Evolutionary conservation across 2,888 invertebrate species (phyloP).

Genomic region (Melolontha melolontha): DNA sequence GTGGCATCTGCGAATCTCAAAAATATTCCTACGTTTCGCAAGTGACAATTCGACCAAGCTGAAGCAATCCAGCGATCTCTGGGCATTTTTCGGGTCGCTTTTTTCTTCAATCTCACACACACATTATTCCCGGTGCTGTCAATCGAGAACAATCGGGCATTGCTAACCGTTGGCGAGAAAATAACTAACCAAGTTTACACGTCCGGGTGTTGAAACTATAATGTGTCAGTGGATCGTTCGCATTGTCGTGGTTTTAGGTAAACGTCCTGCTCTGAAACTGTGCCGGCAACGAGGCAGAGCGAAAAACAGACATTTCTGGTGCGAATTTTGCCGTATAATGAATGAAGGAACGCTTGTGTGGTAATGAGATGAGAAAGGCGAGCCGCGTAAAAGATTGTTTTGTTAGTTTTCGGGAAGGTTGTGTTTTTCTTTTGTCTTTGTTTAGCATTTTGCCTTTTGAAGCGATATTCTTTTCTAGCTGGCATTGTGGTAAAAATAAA

Average conservation of each 20-base stretch:
- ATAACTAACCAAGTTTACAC: conserved; percentile 66
- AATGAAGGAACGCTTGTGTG: conserved; percentile 51
- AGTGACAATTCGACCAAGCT: no score
- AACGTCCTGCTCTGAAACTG: conserved; percentile 23
- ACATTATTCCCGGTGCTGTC: conserved; percentile 58
- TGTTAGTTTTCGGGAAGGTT: conserved; percentile 17
- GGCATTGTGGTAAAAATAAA: no score
- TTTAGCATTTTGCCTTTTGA: no score
- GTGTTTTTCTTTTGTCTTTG: not conserved
- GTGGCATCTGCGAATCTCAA: no score
- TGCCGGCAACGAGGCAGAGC: conserved; percentile 14
- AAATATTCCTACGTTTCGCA: no score
- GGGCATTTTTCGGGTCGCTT: conserved; percentile 54
- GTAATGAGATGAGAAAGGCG: conserved; percentile 52
- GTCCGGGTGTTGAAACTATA: conserved; percentile 62
- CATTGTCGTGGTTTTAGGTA: conserved; percentile 10
- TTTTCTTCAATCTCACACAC: conserved; percentile 8
- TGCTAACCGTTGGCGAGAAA: conserved; percentile 61
- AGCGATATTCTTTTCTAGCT: no score
- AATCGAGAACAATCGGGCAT: conserved; percentile 59
- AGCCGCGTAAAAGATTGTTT: conserved; percentile 19
- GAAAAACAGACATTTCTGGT: not conserved
- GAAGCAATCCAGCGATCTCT: not conserved
- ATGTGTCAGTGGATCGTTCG: conserved; percentile 58
- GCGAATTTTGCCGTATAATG: conserved; percentile 42